Base-by-base conservation (phyloP, 2,113 vertebrate genomes). In the Neolamprologus fasciatus region DNA sequence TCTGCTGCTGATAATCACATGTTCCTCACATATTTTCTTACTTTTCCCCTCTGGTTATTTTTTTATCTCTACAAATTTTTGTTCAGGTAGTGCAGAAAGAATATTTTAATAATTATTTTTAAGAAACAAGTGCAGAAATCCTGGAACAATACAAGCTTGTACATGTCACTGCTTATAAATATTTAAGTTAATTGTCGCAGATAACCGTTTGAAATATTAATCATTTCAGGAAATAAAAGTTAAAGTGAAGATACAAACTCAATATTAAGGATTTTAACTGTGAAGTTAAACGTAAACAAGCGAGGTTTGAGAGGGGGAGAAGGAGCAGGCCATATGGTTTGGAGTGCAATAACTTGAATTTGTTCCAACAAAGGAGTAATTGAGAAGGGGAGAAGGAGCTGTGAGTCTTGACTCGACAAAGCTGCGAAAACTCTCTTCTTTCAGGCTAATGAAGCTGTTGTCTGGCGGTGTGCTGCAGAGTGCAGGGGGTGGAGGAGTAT, bases 391-490 rank as follows among this genome's bases (percentile, higher is more conserved):
- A 89, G 87, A 94, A 92, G 87, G 90, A 93, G 94, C 92, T 89
- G 95, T 76, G 92, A 95, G 95, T 81, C 93, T 95, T 95, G 95
- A 96, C 96, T 96, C 86, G 87, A 96, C 96, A 96, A 96, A 96
- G 95, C 95, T 96, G 95, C 84, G 86, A 95, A 95, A 96, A 96
- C 94, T 95, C 93, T 91, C 92, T 86, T 95, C 95, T 96, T 95
- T 96, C 95, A 96, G 88, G 84, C 96, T 97, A 96, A 97, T 97
- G 96, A 97, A 97, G 96, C 96, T 96, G 96, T 96, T 95, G 95
- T 96, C 91, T 95, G 93, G 81, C 57, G 83, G 82, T 6, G 86
- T 78, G 83, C 83, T 17, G 55, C 76, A 37, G 84, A 73, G 5
- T 9, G 42, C 71, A 76, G 71, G 81, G 40, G 10, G 87, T 23